Evolutionary conservation across 2,113 vertebrate genomes (phyloP).

Genomic region (Entomyzon cyanotis): DNA sequence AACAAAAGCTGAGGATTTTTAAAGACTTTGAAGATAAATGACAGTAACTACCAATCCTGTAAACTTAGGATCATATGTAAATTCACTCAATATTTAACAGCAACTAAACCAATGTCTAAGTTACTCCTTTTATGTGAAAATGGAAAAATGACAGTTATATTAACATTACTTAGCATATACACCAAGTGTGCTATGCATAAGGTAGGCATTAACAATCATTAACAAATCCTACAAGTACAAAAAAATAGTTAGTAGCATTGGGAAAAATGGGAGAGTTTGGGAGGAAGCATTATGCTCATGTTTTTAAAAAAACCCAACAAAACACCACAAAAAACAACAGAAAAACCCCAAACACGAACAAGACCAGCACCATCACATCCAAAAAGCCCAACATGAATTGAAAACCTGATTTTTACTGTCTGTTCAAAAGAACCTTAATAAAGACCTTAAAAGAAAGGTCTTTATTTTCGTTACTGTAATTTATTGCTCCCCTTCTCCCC

Average conservation of each 20-base stretch:
- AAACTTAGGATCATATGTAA: constrained; percentile 2
- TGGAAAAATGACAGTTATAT: not conserved
- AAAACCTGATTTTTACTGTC: not conserved
- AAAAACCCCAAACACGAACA: not conserved
- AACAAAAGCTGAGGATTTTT: not conserved
- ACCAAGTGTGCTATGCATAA: not conserved
- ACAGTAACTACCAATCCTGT: not conserved
- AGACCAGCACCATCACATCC: not conserved
- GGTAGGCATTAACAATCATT: not conserved
- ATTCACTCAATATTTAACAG: not conserved
- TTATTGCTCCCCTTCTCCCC: constrained; percentile 26
- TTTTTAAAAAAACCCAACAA: not conserved
- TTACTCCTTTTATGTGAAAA: not conserved
- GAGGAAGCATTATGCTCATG: not conserved
- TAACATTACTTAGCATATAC: not conserved
- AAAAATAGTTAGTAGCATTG: constrained; percentile 23
- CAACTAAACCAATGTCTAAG: not conserved
- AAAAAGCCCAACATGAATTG: not conserved
- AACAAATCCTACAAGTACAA: constrained; percentile 20
- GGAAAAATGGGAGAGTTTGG: not conserved
- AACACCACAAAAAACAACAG: not conserved
- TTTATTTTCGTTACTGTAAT: not conserved
- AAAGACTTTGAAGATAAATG: not conserved
- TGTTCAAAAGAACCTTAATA: constrained; percentile 22
- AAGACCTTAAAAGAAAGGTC: not conserved